Conservation (phyloP, 2,888 invertebrate genomes). For the Sturmia bella region DNA sequence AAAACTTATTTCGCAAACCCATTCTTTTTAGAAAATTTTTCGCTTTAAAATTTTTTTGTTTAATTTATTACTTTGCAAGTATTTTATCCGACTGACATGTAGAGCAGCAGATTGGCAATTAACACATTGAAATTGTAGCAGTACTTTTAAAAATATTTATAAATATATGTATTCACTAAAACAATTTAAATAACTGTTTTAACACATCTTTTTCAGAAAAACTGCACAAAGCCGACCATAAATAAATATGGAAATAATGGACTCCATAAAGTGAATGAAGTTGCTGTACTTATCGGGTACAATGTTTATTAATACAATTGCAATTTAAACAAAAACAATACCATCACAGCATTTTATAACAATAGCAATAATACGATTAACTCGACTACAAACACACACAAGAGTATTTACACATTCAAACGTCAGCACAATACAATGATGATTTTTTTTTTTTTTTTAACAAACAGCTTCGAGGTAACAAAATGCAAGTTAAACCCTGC, state of each 20-base stretch:
- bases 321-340: constrained; percentile 63
- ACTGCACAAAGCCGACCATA: neutral
- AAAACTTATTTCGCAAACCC: too few species aligned
- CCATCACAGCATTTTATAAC: constrained; percentile 51
- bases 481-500: constrained; percentile 61
- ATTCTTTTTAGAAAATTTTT: too few species aligned
- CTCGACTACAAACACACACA: constrained; percentile 23
- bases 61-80: too few species aligned
- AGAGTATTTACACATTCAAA: constrained; percentile 1
- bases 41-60: too few species aligned
- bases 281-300: constrained; percentile 30
- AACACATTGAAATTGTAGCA: too few species aligned
- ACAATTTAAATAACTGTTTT: too few species aligned
- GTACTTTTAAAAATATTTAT: too few species aligned
- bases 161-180: neutral
- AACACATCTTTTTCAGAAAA: too few species aligned
- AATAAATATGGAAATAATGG: constrained; percentile 1
- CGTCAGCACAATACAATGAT: neutral
- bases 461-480: constrained; percentile 24
- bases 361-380: constrained; percentile 20
- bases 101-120: too few species aligned
- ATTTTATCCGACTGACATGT: too few species aligned
- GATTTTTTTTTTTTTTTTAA: neutral
- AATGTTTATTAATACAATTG: constrained; percentile 62
- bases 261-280: constrained; percentile 27